A percentile compares a stretch with the other conserved stretches of the same genome.
These are phyloP conservation scores for Temnothorax unifasciatus DNA, from an alignment of 2,888 invertebrate genomes.

Conservation along the genomic window DNA sequence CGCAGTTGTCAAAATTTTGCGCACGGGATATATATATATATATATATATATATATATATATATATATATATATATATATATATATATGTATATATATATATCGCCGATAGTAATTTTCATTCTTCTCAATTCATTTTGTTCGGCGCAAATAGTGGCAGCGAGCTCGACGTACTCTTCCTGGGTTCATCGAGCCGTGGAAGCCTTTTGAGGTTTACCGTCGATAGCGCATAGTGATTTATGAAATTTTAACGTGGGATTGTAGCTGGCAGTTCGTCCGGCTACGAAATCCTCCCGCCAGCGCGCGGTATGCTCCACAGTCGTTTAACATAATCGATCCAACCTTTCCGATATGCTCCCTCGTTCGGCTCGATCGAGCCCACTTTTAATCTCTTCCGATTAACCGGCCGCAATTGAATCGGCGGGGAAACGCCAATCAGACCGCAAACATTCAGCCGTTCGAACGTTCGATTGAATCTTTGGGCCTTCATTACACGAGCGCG, in stretches of 20 bases:
- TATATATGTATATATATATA: neutral
- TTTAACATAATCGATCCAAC: conserved; percentile 67
- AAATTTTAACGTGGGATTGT: conserved; percentile 65
- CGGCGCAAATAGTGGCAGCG: conserved; percentile 41
- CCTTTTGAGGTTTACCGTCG: conserved; percentile 58
- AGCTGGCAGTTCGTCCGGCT: conserved; percentile 45
- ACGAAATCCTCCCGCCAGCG: conserved; percentile 14
- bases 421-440: conserved; percentile 48
- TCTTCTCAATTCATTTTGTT: conserved; percentile 53
- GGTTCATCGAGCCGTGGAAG: conserved; percentile 43
- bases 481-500: conserved; percentile 51
- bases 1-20: conserved; percentile 13
- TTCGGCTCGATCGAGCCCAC: conserved; percentile 64
- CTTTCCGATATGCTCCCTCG: conserved; percentile 43
- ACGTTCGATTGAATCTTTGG: conserved; percentile 61
- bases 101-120: conserved; percentile 55
- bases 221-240: conserved; percentile 64
- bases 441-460: conserved; percentile 77
- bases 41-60: neutral
- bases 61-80: conserved; percentile 14
- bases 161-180: conserved; percentile 12
- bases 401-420: conserved; percentile 62
- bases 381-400: conserved; percentile 78
- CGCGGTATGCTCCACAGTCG: conserved; percentile 26
- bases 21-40: neutral